Evolutionary conservation across 2,888 invertebrate species (phyloP).

Genomic region (Metacarcinus magister): DNA sequence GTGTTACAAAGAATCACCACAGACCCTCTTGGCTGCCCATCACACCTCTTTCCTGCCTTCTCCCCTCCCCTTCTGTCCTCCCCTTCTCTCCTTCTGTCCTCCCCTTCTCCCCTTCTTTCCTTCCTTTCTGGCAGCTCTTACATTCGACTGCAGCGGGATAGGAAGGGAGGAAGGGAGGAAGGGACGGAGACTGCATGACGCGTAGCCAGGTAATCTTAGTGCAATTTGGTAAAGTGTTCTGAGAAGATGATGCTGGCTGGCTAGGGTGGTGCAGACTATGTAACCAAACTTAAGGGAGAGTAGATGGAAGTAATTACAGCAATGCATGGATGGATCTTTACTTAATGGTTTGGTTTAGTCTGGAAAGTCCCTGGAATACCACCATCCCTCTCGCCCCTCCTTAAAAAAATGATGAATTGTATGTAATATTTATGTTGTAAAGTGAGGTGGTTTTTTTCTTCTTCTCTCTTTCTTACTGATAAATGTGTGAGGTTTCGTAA

Average conservation of each 20-base stretch:
- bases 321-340: neutral
- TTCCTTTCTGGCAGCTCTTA: neutral
- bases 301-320: neutral
- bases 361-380: too few species aligned
- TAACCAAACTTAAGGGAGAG: neutral
- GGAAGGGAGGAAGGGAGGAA: too few species aligned
- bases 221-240: slow-evolving; percentile 10
- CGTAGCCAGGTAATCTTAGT: neutral
- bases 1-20: neutral
- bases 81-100: neutral
- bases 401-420: too few species aligned
- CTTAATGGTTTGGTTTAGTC: too few species aligned
- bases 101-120: neutral
- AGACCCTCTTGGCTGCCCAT: neutral
- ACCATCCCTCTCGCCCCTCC: too few species aligned
- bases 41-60: neutral
- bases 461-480: too few species aligned
- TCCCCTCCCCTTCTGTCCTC: neutral
- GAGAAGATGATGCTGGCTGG: neutral
- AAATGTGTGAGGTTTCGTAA: neutral
- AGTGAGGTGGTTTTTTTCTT: neutral
- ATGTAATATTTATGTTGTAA: too few species aligned
- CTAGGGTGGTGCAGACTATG: neutral
- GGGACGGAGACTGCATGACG: neutral
- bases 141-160: neutral